Evolutionary conservation across 2,888 invertebrate genomes (phyloP), one percentile per base, ranked within the genome.

Genomic region (Leptopilina drosophilae): DNA sequence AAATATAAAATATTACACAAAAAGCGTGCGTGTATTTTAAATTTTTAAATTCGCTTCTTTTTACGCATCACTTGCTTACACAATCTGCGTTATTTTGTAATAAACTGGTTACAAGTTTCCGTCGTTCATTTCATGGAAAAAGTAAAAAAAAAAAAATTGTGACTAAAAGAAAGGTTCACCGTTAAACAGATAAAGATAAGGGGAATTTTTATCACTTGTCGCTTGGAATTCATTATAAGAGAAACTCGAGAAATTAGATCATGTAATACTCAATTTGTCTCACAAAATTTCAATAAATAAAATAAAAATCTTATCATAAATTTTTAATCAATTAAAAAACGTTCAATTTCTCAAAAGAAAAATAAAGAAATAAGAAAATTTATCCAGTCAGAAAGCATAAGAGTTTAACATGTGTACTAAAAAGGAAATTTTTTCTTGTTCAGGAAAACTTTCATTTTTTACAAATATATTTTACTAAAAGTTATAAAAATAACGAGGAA

Each of bases 101-200:
- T 11, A 64, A 84, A 81, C 84, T 66, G 75, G 82, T 80, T 82
- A 78, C 69, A 80, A 80, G 78, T 65, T 73, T 33, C 73, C 56
- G 53, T n/a, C 53, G 26, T 62, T 20, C 73, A 56, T n/a, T 73
- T 56, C 62, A 62, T 15, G 62, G 8, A 62, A 62, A 59, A 59
- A 20, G 20, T 20, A 20, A 79, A 65, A 77, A 84, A 82, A 62
- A 62, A 20, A 59, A 59, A 79, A 65, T 76, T 84, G 81, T 80
- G 77, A 26, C 65, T 69, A 64, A 78, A 73, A 77, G 64, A 26
- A 76, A 76, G 59, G 81, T 87, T 83, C 82, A 84, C 85, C 82
- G 85, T 86, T 84, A 80, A 59, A 33, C 33, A 76, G 87, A 87
- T 87, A 87, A 83, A 80, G 79, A 69, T 69, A 69, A 67, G 8